phyloP scores from a whole-genome alignment of 2,113 vertebrate genomes.

The Bufo gargarizans region DNA sequence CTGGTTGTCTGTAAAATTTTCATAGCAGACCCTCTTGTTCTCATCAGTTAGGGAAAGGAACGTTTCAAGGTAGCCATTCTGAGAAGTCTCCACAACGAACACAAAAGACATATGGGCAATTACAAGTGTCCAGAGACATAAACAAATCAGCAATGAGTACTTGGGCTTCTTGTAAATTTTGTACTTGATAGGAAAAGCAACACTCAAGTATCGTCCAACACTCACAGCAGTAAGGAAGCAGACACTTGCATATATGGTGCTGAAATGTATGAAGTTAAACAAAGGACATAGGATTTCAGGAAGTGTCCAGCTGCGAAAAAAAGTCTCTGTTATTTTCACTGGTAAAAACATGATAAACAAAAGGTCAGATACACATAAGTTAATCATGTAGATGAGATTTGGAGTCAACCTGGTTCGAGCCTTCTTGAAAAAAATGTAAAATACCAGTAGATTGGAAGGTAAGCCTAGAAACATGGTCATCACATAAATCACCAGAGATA shows the following conservation, averaged over 20 bases:
- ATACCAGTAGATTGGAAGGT: slow-evolving; percentile 75
- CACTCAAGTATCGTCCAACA: slow-evolving; percentile 77
- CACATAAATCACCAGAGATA: slow-evolving; percentile 68
- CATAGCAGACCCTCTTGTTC: slow-evolving; percentile 67
- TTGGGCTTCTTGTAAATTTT: slow-evolving; percentile 74
- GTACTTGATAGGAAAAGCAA: slow-evolving; percentile 78
- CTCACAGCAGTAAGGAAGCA: slow-evolving; percentile 77
- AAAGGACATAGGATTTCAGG: slow-evolving; percentile 70
- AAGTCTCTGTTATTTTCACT: slow-evolving; percentile 70
- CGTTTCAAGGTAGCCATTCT: slow-evolving; percentile 65
- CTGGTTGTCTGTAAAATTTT: slow-evolving; percentile 71
- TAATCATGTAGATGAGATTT: slow-evolving; percentile 79
- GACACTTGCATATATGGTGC: slow-evolving; percentile 76
- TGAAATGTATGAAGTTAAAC: slow-evolving; percentile 76
- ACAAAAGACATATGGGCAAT: slow-evolving; percentile 69
- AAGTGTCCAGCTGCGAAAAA: slow-evolving; percentile 69
- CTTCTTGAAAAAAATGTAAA: slow-evolving; percentile 74
- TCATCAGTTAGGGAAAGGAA: slow-evolving; percentile 35
- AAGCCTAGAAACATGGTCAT: slow-evolving; percentile 78
- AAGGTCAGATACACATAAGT: slow-evolving; percentile 78
- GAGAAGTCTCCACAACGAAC: slow-evolving; percentile 64
- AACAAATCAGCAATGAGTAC: slow-evolving; percentile 72
- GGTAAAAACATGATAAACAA: slow-evolving; percentile 75
- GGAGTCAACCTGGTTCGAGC: slow-evolving; percentile 75
- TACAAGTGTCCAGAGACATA: slow-evolving; percentile 70